Base-by-base conservation (phyloP, 2,797 vertebrate genomes). In the Diplodus sargus region DNA sequence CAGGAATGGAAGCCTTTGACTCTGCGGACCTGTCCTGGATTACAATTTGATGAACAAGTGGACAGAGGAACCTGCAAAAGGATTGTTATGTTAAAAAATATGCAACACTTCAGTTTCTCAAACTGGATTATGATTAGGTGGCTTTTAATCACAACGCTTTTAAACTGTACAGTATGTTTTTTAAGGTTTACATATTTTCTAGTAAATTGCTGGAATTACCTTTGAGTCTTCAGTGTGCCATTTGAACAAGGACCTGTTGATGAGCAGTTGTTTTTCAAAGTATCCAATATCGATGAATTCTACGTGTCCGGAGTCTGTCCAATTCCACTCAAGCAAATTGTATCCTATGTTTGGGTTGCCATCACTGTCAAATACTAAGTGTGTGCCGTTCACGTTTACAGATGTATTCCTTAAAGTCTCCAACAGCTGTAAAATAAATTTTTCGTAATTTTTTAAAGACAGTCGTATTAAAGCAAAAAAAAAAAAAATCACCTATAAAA, bases 1-100 rank as follows among this genome's bases (percentile, higher is more conserved):
- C 97, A 99, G 73, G 97, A 96, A 70, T 97, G 95, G 86, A 96
- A 97, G 11, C 97, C 97, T 90, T 97, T 98, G 48, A 96, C 94
- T 4, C 82, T 87, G 43, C 89, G 95, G 45, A 97, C 88, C 42
- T 98, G 97, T 23, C 98, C 98, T 0, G 48, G 18, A 0, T 5
- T 39, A 79, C 98, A 99, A 0, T 71, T 69, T 2, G 84, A 92
- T 6, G 97, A 97, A 84, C 97, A 98, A 18, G 87, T 95, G 1
- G 97, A 98, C 0, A 60, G 0, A 0, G 98, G 97, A 42, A 89
- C 86, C 98, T 99, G 89, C 77, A 76, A 78, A 63, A 71, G 47
- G 0, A 57, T 61, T 70, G 16, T 57, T 34, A 10, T 25, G 12
- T 11, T 45, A 30, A 57, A 62, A 15, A 16, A 66, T 68, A 14